Conservation (phyloP, 1,140 invertebrate genomes). For the Thaumetopoea pityocampa region DNA sequence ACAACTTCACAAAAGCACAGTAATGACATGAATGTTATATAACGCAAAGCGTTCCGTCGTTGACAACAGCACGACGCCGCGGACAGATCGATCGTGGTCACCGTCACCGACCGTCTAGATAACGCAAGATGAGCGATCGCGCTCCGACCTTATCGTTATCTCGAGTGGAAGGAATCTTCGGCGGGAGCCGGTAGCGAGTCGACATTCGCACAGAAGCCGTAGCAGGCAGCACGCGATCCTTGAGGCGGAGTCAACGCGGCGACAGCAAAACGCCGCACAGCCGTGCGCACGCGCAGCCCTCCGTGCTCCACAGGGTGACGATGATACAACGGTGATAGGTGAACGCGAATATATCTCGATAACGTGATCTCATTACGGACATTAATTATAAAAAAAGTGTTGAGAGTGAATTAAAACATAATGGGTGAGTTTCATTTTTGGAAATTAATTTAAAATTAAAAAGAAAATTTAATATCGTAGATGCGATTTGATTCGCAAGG, state of each 20-base stretch:
- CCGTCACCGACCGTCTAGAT: conserved; percentile 55
- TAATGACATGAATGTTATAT: no score
- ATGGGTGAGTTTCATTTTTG: conserved; percentile 51
- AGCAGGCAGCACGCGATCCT: conserved; percentile 61
- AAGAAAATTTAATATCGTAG: background rate
- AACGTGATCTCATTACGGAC: conserved; percentile 48
- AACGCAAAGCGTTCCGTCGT: no score
- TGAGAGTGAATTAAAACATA: conserved; percentile 49
- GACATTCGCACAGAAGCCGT: conserved; percentile 68
- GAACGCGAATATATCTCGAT: conserved; percentile 35
- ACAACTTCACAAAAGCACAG: no score
- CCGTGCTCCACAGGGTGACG: conserved; percentile 41
- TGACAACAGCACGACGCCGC: conserved; percentile 9
- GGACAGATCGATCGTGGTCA: conserved; percentile 60
- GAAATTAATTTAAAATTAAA: conserved; percentile 1
- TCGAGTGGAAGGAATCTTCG: conserved; percentile 59
- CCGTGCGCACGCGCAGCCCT: conserved; percentile 39
- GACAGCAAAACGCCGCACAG: conserved; percentile 21
- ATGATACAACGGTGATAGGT: conserved; percentile 49
- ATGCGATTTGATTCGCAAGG: background rate
- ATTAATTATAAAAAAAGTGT: conserved; percentile 41
- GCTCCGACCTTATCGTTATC: conserved; percentile 57
- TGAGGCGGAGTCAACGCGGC: conserved; percentile 29
- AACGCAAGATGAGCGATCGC: conserved; percentile 67
- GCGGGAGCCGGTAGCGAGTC: conserved; percentile 35